Conservation (phyloP, 2,797 vertebrate species). For the Danionella dracula region DNA sequence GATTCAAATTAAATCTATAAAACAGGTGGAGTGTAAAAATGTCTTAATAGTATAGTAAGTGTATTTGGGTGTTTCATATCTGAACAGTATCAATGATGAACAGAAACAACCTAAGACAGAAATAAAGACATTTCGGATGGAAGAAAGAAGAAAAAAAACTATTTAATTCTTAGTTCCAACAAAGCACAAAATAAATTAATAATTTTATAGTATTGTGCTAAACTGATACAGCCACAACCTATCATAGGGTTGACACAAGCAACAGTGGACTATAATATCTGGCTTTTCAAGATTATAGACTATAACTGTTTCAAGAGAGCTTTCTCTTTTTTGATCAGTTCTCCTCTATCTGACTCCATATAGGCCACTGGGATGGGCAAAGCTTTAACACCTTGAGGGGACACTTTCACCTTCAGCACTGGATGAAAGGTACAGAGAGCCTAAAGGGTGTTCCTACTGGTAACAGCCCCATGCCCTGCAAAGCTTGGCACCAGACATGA, state of each 20-base stretch:
- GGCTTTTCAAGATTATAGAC: constrained; percentile 8
- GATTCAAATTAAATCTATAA: constrained; percentile 82
- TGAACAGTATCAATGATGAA: constrained; percentile 9
- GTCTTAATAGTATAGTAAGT: constrained; percentile 41
- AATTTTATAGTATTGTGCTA: too few relatives aligned
- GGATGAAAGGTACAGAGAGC: constrained; percentile 68
- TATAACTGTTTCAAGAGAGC: constrained; percentile 12
- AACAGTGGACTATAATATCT: neutral
- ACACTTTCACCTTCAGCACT: constrained; percentile 70
- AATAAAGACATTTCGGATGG: neutral
- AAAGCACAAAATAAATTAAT: too few relatives aligned
- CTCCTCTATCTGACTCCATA: constrained; percentile 28
- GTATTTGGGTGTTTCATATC: neutral
- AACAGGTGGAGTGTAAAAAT: constrained; percentile 80
- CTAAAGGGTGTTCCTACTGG: constrained; percentile 57
- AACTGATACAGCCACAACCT: too few relatives aligned
- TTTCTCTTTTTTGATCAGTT: constrained; percentile 8
- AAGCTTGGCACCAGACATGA: constrained; percentile 56
- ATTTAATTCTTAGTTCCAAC: too few relatives aligned
- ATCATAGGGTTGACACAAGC: too few relatives aligned
- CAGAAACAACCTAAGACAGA: too few relatives aligned
- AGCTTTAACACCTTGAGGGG: constrained; percentile 48
- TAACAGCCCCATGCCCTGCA: constrained; percentile 64
- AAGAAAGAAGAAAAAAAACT: neutral
- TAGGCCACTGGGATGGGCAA: constrained; percentile 18